Conservation (phyloP, 2,888 invertebrate species). For the Tryphoninae sp. region DNA sequence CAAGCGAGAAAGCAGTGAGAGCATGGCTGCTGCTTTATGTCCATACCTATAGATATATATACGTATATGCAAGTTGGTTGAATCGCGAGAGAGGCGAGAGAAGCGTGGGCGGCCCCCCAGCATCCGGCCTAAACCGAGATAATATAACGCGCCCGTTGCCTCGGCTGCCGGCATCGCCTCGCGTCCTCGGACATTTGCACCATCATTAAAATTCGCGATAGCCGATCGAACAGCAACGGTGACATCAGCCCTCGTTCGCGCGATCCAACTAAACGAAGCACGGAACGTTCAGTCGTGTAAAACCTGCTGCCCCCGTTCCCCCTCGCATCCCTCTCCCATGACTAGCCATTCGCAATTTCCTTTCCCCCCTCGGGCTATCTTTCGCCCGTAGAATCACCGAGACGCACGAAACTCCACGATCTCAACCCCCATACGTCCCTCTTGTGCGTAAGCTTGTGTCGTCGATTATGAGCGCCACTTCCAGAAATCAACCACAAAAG, state of each 20-base stretch:
- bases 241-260: constrained; percentile 80
- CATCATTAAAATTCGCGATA: constrained; percentile 82
- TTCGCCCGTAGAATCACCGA: constrained; percentile 32
- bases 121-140: constrained; percentile 81
- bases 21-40: constrained; percentile 27
- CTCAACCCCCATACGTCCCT: constrained; percentile 6
- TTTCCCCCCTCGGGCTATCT: constrained; percentile 31
- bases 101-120: constrained; percentile 79
- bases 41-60: constrained; percentile 3
- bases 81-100: constrained; percentile 54
- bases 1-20: constrained; percentile 27
- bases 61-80: constrained; percentile 14
- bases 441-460: not conserved
- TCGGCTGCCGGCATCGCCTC: constrained; percentile 66
- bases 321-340: constrained; percentile 34
- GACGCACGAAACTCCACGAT: constrained; percentile 7
- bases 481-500: constrained; percentile 2
- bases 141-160: constrained; percentile 76
- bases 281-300: constrained; percentile 76
- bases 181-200: constrained; percentile 79
- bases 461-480: not conserved
- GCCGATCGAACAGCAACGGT: constrained; percentile 80
- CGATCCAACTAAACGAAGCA: constrained; percentile 79
- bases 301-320: constrained; percentile 69
- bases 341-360: constrained; percentile 41